Percentiles rank a stretch among this genome's conserved stretches.
Evolutionary conservation across 2,888 invertebrate genomes (phyloP).

Genomic region (Lutraria lutraria): DNA sequence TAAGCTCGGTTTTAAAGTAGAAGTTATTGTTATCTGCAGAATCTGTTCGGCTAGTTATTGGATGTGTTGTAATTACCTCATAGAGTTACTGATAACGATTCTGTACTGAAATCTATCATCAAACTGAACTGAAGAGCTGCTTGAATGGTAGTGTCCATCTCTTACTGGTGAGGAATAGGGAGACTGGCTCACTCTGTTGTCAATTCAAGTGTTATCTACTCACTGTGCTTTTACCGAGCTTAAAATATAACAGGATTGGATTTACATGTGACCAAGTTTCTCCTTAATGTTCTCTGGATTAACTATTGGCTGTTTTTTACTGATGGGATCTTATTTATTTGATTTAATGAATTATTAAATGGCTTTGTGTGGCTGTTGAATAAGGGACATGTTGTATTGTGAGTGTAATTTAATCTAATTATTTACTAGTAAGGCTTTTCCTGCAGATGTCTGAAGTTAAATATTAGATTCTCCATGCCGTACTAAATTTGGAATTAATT

Average conservation of each 20-base stretch:
- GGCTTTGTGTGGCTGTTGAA: constrained; percentile 33
- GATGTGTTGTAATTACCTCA: constrained; percentile 57
- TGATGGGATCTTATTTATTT: constrained; percentile 57
- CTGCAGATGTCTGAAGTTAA: neutral
- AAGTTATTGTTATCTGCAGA: constrained; percentile 20
- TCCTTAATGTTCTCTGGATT: constrained; percentile 33
- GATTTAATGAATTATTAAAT: constrained; percentile 66
- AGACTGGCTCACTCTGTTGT: constrained; percentile 7
- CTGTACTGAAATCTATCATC: neutral
- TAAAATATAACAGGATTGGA: neutral
- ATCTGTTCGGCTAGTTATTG: constrained; percentile 37
- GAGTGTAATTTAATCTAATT: constrained; percentile 23
- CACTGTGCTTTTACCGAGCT: neutral
- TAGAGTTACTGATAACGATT: constrained; percentile 44
- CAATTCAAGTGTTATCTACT: constrained; percentile 16
- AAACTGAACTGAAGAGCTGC: constrained; percentile 10
- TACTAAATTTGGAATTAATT: constrained; percentile 48
- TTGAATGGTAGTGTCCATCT: constrained; percentile 31
- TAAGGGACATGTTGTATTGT: constrained; percentile 25
- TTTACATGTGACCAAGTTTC: constrained; percentile 37
- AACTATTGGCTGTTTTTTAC: constrained; percentile 18
- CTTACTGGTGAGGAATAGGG: neutral
- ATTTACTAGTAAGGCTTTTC: constrained; percentile 16
- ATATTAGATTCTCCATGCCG: constrained; percentile 57
- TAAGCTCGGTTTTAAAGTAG: neutral